Base-by-base conservation (phyloP, 2,797 vertebrate genomes). In the Crocidura indochinensis region DNA sequence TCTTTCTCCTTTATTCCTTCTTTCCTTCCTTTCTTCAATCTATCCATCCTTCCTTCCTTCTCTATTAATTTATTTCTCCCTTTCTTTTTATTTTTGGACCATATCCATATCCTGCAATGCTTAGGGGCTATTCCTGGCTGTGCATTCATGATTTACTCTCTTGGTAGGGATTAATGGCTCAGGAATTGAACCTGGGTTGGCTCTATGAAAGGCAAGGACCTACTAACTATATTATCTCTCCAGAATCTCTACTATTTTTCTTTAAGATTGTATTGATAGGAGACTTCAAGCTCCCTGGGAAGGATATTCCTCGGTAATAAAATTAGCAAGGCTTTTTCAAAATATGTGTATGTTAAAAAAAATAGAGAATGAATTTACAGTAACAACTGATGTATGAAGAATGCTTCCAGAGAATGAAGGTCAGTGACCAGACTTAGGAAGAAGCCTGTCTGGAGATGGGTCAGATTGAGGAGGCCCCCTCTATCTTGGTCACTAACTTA, bases 291-390 rank as follows among this genome's bases (percentile, higher is more conserved):
- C 12, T 67, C 75, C 80, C 73, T 85, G 76, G 88, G 68, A 85
- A 92, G 64, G 44, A 27, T 4, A 64, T 31, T 15, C 62, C 60
- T 46, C 12, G 24, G 38, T 74, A 81, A 17, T 84, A 84, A 89
- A 49, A 56, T 65, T 71, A 83, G 24, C 3, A 65, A 14, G 29
- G 22, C 9, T 24, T 65, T 65, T 65, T 65, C 7, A 27, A 65
- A 65, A 27, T 3, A 56, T 56, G 11, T 86, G 53, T 24, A 73
- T 88, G 20, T 85, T 73, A n/a, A 84, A 93, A 90, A 44, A 10
- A 8, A 15, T 47, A 88, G 72, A 91, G 74, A 72, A 84, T 31
- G 8, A 69, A 77, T 71, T 81, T 81, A 22, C 47, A 77, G 47
- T 75, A 72, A 76, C 20, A 64, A n/a, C 20, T 62, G 64, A 8